Conservation (phyloP, 2,888 invertebrate species). For the Myopa tessellatipennis region DNA sequence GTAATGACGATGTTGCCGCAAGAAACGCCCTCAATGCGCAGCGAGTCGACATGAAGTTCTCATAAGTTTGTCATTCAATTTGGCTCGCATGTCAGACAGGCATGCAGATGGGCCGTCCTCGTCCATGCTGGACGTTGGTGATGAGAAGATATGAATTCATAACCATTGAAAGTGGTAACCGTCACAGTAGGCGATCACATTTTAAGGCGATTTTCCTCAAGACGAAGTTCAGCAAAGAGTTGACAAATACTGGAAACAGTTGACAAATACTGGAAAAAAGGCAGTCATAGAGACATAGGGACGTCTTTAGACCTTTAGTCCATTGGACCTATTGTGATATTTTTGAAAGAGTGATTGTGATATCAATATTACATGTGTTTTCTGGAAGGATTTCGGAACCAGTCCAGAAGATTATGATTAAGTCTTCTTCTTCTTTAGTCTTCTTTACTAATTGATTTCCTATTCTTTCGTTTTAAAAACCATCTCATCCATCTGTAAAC, state of each 20-base stretch:
- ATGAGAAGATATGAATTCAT: background rate
- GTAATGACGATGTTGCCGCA: slow-evolving; percentile 26
- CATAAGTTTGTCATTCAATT: slow-evolving; percentile 41
- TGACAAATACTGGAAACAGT: background rate
- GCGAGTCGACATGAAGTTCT: slow-evolving; percentile 26
- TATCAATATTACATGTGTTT: background rate
- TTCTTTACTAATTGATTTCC: too few species aligned
- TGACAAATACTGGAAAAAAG: background rate
- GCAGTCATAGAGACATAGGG: background rate
- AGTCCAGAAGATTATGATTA: background rate
- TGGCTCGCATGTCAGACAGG: slow-evolving; percentile 25
- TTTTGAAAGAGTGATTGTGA: background rate
- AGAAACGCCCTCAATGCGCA: slow-evolving; percentile 31
- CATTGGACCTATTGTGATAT: background rate
- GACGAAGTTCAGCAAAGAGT: too few species aligned
- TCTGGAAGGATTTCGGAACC: too few species aligned
- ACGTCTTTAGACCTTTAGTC: background rate
- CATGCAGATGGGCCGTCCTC: background rate
- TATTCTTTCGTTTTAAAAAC: too few species aligned
- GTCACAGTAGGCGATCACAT: too few species aligned
- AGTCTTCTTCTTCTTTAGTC: background rate
- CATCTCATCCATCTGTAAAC: too few species aligned
- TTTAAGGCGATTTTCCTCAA: too few species aligned
- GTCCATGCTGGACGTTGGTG: background rate
- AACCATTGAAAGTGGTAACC: too few species aligned